Base-by-base conservation (phyloP, 2,888 invertebrate genomes). In the Brenthis daphne region DNA sequence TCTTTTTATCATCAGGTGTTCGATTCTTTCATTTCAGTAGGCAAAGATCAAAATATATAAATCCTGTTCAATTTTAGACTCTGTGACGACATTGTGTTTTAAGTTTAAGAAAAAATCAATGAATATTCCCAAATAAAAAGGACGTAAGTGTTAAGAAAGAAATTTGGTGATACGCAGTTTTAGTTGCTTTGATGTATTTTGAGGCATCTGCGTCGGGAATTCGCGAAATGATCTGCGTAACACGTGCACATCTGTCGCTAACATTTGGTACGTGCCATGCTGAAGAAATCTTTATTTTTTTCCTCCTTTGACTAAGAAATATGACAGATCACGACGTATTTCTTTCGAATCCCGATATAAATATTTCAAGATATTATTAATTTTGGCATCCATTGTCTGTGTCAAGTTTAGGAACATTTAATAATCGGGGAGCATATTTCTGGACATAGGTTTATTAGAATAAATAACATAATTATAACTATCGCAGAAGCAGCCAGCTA, bases 201-300 rank as follows among this genome's bases (percentile, higher is more conserved):
- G 51, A 64, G 57, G 72, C 73, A 71, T 71, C 71, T 70, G 73
- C 69, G 67, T 73, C 74, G 76, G 84, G 86, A 81, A 88, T 90
- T 90, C 86, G 91, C 91, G 83, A 89, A 85, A 81, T 79, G 80
- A 84, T 85, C 86, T 60, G 83, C 72, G 71, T 74, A 76, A 75
- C 83, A 79, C 81, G 79, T 75, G 81, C 82, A 81, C 90, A 90
- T 88, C 90, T 90, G 92, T 85, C 78, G 68, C 77, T 75, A 87
- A 83, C 91, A 90, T 90, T 92, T 92, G 92, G 91, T 89, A 86
- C 91, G 90, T 90, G 90, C 87, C 83, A 75, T 64, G 73, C 60
- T 72, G 70, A 75, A 81, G 81, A 84, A 87, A 86, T 82, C 79
- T 74, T 67, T 48, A 55, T 54, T 63, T 63, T 58, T 63, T 63